phyloP scores from a whole-genome alignment of 2,113 vertebrate genomes.

The Epinephelus fuscoguttatus region DNA sequence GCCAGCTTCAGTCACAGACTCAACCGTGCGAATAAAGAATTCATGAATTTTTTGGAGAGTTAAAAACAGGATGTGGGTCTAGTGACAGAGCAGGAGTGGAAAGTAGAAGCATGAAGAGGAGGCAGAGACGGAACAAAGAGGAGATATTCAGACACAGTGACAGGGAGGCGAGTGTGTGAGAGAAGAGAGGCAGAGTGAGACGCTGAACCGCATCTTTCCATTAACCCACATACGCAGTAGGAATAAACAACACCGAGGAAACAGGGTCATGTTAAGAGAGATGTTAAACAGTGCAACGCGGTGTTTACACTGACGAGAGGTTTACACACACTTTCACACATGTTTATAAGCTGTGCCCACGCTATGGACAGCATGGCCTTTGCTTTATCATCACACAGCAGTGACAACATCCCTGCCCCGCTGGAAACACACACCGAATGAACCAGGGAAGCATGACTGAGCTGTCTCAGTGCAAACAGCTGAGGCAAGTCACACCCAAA shows the following conservation, averaged over 20 bases:
- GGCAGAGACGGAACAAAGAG: conserved; percentile 6
- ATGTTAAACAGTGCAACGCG: conserved; percentile 25
- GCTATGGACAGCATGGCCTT: neutral
- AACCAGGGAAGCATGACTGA: neutral
- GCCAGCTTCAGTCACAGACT: neutral
- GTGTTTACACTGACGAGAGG: conserved; percentile 36
- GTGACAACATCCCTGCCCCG: conserved; percentile 4
- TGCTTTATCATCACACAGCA: neutral
- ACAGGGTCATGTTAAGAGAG: conserved; percentile 19
- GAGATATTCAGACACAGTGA: neutral
- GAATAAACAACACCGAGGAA: conserved; percentile 51
- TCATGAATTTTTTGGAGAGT: conserved; percentile 5
- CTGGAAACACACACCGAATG: conserved; percentile 8
- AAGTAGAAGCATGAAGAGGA: conserved; percentile 20
- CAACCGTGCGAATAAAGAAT: conserved; percentile 6
- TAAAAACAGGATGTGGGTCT: conserved; percentile 21
- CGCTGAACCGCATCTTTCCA: neutral
- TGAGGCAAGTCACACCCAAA: conserved; percentile 5
- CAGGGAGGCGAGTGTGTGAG: neutral
- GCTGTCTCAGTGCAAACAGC: conserved; percentile 22
- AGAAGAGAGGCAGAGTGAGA: neutral
- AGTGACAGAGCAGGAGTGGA: neutral
- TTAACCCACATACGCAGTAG: neutral
- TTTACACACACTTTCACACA: neutral
- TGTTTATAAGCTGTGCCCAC: neutral